These are phyloP conservation scores for Salminus brasiliensis DNA, from an alignment of 2,113 vertebrate species.

Conservation along the genomic window DNA sequence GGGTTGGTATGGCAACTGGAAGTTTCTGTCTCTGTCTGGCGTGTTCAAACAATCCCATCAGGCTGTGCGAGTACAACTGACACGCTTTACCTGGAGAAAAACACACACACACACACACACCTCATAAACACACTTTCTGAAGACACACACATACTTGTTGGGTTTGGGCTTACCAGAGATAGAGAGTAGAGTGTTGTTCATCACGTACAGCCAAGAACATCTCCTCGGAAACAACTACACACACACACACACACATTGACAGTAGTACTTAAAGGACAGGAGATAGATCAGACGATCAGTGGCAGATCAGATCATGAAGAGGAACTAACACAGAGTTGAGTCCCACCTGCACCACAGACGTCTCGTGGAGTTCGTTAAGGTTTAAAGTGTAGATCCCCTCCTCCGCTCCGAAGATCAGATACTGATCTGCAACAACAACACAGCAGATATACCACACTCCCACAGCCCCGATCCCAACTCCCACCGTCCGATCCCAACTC, in stretches of 20 bases:
- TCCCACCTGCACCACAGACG: conserved; percentile 95
- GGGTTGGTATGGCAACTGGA: conserved; percentile 93
- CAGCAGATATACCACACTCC: no score
- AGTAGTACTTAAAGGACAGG: no score
- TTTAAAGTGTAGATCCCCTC: conserved; percentile 98
- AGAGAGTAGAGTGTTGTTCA: conserved; percentile 95
- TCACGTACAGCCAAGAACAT: conserved; percentile 97
- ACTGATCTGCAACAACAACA: conserved; percentile 84
- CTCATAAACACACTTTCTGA: background rate
- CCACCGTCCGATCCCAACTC: no score
- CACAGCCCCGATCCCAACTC: background rate
- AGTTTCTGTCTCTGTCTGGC: conserved; percentile 95
- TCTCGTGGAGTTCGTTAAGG: conserved; percentile 97
- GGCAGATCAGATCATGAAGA: no score
- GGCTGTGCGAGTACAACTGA: conserved; percentile 95
- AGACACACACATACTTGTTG: conserved; percentile 26
- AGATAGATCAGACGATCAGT: no score
- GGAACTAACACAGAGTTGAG: no score
- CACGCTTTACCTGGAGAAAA: conserved; percentile 89
- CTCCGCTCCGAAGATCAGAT: conserved; percentile 98
- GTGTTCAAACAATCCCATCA: conserved; percentile 92
- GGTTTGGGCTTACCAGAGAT: conserved; percentile 88
- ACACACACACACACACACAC: conserved; percentile 6
- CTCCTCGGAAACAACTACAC: conserved; percentile 90
- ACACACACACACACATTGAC: no score